Evolutionary conservation across 1,140 invertebrate genomes (phyloP).

Genomic region (Papilio aristodemus): DNA sequence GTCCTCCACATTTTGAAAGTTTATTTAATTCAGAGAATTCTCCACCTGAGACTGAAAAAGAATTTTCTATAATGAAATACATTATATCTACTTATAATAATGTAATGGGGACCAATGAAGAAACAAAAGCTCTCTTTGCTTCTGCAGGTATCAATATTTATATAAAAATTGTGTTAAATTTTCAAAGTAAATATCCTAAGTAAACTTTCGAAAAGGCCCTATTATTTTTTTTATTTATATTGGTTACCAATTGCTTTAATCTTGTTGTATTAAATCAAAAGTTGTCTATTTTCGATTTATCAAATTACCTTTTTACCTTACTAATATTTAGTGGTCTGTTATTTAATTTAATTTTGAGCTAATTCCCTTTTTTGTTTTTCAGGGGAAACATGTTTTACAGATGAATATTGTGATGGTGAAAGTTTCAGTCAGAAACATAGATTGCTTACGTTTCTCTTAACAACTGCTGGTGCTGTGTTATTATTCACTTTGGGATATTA

Average conservation of each 20-base stretch:
- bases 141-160: conserved; percentile 51
- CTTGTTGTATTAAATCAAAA: too few species aligned
- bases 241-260: too few species aligned
- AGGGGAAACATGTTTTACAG: conserved; percentile 65
- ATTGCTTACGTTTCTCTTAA: conserved; percentile 78
- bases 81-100: conserved; percentile 53
- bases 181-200: too few species aligned
- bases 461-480: conserved; percentile 85
- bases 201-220: too few species aligned
- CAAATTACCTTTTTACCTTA: too few species aligned
- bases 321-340: too few species aligned
- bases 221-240: too few species aligned
- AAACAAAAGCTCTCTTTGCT: conserved; percentile 60
- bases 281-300: too few species aligned
- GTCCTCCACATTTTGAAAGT: conserved; percentile 45
- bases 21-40: conserved; percentile 58
- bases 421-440: conserved; percentile 56
- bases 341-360: neutral
- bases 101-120: conserved; percentile 54
- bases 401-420: conserved; percentile 69
- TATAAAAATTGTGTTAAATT: too few species aligned
- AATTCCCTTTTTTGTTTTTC: conserved; percentile 38
- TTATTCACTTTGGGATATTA: conserved; percentile 89
- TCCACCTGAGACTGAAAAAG: conserved; percentile 40
- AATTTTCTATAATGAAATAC: conserved; percentile 63